Base-by-base conservation (phyloP, 2,888 invertebrate genomes). In the Sericinus montela region DNA sequence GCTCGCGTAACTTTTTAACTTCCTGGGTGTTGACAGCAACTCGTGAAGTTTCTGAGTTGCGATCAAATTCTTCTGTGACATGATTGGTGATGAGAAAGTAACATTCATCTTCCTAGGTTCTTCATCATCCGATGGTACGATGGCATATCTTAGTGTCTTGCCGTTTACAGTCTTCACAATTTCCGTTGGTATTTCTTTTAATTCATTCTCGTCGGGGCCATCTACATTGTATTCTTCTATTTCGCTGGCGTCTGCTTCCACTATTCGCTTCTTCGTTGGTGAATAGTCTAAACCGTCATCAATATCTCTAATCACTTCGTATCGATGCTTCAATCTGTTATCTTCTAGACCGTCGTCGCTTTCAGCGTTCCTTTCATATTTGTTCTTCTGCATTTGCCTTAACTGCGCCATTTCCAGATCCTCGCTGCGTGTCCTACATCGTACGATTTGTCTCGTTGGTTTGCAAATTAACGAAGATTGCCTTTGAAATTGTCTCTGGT, bases 21-120 rank as follows among this genome's bases (percentile, higher is more conserved):
- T 94, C 16, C 92, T 87, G 0, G 95, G 95, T 0, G 95, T 95
- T 1, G 93, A 92, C 0, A 95, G 68, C 2, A 95, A 69, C 61
- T 95, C 94, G 70, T 95, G 94, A 0, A 95, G 76, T 62, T 93
- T 94, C 63, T 94, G 94, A 0, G 95, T 95, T 0, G 95, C 95
- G 15, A 91, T 90, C 0, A 93, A 78, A 70, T 93, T 93, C 61
- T 91, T 91, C 42, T 90, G 75, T 1, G 91, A 89, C 73, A 91
- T 90, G 16, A 76, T 74, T 0, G 81, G 80, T 0, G 69, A 82
- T 37, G 78, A 80, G 60, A 75, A 91, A 0, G 77, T 91, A 0
- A 76, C 80, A 4, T 75, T 68, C 57, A 77, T 37, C 75, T 80
- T 67, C 67, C 81, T 65, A 50, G 83, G 63, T n/a, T 87, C 87